phyloP scores from a whole-genome alignment of 2,888 invertebrate genomes.

The Xiphydria camelus region DNA sequence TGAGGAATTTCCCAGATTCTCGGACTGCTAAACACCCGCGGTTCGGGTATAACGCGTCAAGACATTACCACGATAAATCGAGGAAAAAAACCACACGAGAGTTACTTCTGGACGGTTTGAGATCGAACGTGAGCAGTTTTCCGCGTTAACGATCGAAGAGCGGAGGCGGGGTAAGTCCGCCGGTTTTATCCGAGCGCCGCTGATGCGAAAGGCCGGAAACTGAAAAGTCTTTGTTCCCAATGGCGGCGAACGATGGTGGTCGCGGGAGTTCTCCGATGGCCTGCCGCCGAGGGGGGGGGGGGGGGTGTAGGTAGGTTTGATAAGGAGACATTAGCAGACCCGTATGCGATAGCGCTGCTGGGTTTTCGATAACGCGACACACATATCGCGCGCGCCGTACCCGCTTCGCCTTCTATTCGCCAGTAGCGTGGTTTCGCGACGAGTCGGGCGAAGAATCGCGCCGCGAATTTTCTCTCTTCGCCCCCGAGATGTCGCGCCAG shows the following conservation, averaged over 20 bases:
- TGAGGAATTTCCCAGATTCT: no score
- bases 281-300: slow-evolving; percentile 27
- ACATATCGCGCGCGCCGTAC: slow-evolving; percentile 32
- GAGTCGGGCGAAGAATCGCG: background rate
- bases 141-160: no score
- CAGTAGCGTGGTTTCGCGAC: slow-evolving; percentile 16
- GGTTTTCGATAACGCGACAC: slow-evolving; percentile 37
- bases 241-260: slow-evolving; percentile 35
- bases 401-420: slow-evolving; percentile 22
- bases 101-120: no score
- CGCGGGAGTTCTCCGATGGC: slow-evolving; percentile 28
- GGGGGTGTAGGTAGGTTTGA: slow-evolving; percentile 44
- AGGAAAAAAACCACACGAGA: no score
- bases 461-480: background rate
- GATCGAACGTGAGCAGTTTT: no score
- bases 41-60: no score
- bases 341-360: slow-evolving; percentile 53
- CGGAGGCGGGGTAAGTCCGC: no score
- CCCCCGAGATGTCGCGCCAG: no score
- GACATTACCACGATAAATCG: no score
- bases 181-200: slow-evolving; percentile 3
- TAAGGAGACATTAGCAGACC: slow-evolving; percentile 57
- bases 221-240: slow-evolving; percentile 44
- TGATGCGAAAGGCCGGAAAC: slow-evolving; percentile 28
- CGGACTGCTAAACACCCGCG: no score